Conservation (phyloP, 2,888 invertebrate genomes). For the Tachystola acroxantha region DNA sequence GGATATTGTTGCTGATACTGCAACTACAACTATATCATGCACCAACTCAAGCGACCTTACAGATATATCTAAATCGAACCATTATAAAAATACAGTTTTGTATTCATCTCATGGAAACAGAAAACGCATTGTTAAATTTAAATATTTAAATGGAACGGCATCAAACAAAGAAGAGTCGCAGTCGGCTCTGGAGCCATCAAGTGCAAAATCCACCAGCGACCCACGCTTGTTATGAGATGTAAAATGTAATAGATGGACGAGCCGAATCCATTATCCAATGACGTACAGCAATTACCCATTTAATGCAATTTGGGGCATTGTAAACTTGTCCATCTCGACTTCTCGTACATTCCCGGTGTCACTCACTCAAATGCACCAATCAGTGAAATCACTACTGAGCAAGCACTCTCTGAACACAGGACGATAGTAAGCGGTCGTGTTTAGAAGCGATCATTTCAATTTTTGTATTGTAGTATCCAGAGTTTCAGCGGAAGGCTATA, state of each 20-base stretch:
- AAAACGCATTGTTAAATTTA: constrained; percentile 57
- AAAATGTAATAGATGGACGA: constrained; percentile 62
- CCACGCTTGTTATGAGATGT: constrained; percentile 56
- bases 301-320: constrained; percentile 75
- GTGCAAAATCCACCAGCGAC: constrained; percentile 61
- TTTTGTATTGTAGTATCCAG: constrained; percentile 40
- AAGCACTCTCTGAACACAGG: constrained; percentile 55
- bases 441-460: constrained; percentile 60
- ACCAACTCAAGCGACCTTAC: constrained; percentile 14
- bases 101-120: constrained; percentile 60
- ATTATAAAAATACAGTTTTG: constrained; percentile 40
- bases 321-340: constrained; percentile 54
- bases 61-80: constrained; percentile 22
- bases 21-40: not conserved
- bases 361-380: constrained; percentile 73
- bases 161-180: constrained; percentile 54
- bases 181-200: constrained; percentile 63
- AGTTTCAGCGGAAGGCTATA: constrained; percentile 39
- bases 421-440: constrained; percentile 46
- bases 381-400: constrained; percentile 60
- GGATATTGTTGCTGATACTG: too few relatives aligned
- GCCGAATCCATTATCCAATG: constrained; percentile 76
- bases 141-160: constrained; percentile 56
- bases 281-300: constrained; percentile 77
- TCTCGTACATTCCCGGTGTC: constrained; percentile 65